Evolutionary conservation across 2,797 vertebrate genomes (phyloP).

Genomic region (Tolypeutes matacus): DNA sequence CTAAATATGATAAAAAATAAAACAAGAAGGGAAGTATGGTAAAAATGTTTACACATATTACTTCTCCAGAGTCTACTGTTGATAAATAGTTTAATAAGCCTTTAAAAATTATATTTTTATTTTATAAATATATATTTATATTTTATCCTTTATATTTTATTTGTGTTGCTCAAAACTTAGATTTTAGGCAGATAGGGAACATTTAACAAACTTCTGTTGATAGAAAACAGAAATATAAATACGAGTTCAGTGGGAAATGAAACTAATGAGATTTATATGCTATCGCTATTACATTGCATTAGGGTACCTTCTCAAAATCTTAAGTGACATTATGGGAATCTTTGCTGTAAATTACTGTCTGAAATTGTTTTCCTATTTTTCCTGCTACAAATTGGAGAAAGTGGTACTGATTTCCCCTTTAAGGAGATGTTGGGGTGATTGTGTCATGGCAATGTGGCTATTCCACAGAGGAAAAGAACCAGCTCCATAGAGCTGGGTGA

Average conservation of each 20-base stretch:
- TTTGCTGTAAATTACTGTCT: not conserved
- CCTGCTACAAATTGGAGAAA: not conserved
- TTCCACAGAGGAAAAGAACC: not conserved
- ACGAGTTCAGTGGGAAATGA: not conserved
- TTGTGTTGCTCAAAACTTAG: not conserved
- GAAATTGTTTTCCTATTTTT: not conserved
- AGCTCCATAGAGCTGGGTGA: not conserved
- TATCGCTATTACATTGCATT: not conserved
- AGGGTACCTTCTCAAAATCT: not conserved
- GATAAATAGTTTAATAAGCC: not conserved
- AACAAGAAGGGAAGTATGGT: not conserved
- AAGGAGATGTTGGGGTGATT: not conserved
- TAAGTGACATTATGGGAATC: not conserved
- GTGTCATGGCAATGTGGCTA: not conserved
- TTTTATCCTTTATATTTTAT: not conserved
- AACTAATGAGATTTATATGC: not conserved
- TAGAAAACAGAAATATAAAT: constrained; percentile 11
- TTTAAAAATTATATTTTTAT: not conserved
- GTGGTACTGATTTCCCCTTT: not conserved
- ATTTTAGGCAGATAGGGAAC: constrained; percentile 21
- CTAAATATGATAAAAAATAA: not conserved
- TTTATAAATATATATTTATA: not conserved
- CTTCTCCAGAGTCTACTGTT: not conserved
- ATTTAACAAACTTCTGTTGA: constrained; percentile 40
- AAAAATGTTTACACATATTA: not conserved